Percentiles rank a stretch among this genome's conserved stretches.
Conservation (phyloP, 2,888 invertebrate species). For the Drosophila tanythrix region DNA sequence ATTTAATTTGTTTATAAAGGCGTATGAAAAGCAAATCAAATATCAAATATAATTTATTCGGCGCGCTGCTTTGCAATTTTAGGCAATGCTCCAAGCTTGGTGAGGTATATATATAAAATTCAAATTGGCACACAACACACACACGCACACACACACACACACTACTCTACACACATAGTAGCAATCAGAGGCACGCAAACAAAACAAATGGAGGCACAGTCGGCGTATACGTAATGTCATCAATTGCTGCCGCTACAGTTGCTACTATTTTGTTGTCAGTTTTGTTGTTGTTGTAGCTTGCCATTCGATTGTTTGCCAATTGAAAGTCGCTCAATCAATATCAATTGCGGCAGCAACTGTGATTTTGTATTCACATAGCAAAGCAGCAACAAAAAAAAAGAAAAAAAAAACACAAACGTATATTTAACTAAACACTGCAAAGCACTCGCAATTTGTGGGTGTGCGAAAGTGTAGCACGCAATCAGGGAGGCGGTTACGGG, state of each 20-base stretch:
- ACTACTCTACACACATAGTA: conserved; percentile 10
- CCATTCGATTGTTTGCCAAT: conserved; percentile 71
- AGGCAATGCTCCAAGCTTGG: conserved; percentile 50
- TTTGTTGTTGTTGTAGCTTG: conserved; percentile 17
- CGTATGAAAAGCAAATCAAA: no score
- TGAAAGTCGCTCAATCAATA: conserved; percentile 70
- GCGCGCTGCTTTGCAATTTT: conserved; percentile 26
- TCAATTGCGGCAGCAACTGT: conserved; percentile 52
- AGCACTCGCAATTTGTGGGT: conserved; percentile 24
- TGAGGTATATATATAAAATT: conserved; percentile 43
- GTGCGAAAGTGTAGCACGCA: conserved; percentile 23
- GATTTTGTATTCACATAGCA: conserved; percentile 41
- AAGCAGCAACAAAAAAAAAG: background rate
- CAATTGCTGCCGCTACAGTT: conserved; percentile 46
- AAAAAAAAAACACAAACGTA: background rate
- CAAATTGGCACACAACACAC: conserved; percentile 39
- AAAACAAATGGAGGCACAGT: conserved; percentile 63
- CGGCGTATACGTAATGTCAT: conserved; percentile 72
- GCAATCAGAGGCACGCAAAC: conserved; percentile 47
- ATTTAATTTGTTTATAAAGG: conserved; percentile 14
- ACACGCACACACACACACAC: conserved; percentile 12
- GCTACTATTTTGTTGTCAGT: conserved; percentile 22
- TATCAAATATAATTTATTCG: conserved; percentile 36
- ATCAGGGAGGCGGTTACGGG: background rate
- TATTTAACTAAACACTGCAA: conserved; percentile 32